Evolutionary conservation across 2,113 vertebrate species (phyloP), one percentile per base, ranked within the genome.

Genomic region (Melanerpes formicivorus): DNA sequence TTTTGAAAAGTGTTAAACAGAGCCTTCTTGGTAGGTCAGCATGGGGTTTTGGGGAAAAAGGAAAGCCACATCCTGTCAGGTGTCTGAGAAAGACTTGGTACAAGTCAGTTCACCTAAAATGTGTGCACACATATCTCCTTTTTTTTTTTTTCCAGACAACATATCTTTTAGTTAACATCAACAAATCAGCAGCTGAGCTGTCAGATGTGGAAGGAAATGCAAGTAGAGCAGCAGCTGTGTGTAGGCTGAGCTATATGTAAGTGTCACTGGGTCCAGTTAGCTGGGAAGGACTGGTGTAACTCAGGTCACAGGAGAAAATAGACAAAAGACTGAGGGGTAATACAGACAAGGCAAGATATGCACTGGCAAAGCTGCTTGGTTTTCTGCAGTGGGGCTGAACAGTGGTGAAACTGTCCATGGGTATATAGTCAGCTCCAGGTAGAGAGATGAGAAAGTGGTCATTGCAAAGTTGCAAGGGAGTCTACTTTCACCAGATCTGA

Each of bases 121-220:
- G 1, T 56, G 17, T 19, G 7, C 2, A 1, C 50, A 55, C 12
- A 9, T 29, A 10, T 27, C 22, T 25, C 50, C 2, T 6, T 66
- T 19, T 40, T 88, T 83, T 84, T 80, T 30, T 40, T 84, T 40
- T 34, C 34, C 34, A 34, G 60, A 30, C 10, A 23, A 11, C 30
- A 11, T 14, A 13, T 60, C 6, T 52, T 84, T 77, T 34, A 55
- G 14, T 16, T 80, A 52, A 3, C 23, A 22, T 72, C 22, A 50
- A 4, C 78, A 80, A 74, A 80, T 75, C 48, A 75, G 32, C 25
- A 86, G 18, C 18, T 72, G n/a, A 27, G 19, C 46, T 83, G 30
- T 80, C 65, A 78, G 55, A n/a, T 12, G 10, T 25, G 26, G 64
- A 82, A 87, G 54, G 60, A 63, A 62, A 86, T 34, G 44, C 23